phyloP scores from a whole-genome alignment of 2,113 vertebrate species.

The Callipepla squamata region DNA sequence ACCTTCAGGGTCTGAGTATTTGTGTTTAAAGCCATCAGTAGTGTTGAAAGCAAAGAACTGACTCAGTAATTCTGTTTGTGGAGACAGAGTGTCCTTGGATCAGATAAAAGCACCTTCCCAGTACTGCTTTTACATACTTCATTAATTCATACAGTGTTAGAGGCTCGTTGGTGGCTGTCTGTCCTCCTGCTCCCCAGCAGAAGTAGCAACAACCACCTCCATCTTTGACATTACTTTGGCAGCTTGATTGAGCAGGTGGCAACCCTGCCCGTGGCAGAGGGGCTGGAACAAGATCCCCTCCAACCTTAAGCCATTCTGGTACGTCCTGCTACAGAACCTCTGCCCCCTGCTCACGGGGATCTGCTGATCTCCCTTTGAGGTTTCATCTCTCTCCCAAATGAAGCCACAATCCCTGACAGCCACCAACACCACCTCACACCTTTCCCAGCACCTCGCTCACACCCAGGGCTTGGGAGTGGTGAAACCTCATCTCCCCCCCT shows the following conservation, averaged over 20 bases:
- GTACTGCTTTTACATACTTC: slow-evolving; percentile 1
- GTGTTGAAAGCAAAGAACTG: slow-evolving; percentile 39
- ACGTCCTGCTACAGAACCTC: neutral
- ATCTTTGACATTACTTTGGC: neutral
- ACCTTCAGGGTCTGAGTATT: slow-evolving; percentile 5
- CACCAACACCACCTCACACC: rapidly evolving
- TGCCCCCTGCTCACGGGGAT: neutral
- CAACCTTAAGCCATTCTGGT: too few species aligned
- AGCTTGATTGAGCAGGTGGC: too few species aligned
- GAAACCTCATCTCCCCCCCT: neutral
- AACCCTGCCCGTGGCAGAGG: too few species aligned
- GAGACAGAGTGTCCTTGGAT: slow-evolving; percentile 35
- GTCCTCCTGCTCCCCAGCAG: neutral
- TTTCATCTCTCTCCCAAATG: neutral
- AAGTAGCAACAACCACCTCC: neutral
- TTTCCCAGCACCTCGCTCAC: neutral
- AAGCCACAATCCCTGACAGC: neutral
- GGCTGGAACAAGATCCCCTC: too few species aligned
- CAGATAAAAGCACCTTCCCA: slow-evolving; percentile 45
- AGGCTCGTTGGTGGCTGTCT: neutral
- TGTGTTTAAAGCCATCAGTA: neutral
- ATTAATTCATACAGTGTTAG: neutral
- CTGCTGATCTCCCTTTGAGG: neutral
- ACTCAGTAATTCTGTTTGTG: slow-evolving; percentile 52
- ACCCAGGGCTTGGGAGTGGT: neutral